Base-by-base conservation (phyloP, 2,888 invertebrate genomes). In the Zaprionus lineosus region DNA sequence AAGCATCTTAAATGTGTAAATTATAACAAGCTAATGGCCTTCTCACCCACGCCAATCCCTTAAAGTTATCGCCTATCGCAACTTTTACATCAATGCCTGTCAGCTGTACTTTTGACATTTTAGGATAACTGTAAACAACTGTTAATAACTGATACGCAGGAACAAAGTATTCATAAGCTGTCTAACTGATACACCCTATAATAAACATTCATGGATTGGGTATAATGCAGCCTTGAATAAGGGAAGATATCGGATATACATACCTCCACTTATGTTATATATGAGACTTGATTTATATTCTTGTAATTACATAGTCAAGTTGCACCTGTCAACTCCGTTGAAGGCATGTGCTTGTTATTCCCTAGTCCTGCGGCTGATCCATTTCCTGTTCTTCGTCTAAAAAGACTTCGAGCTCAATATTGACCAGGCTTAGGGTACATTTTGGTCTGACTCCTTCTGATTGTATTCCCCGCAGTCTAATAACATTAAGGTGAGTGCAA, bases 331-430 rank as follows among this genome's bases (percentile, higher is more conserved):
- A n/a, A n/a, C n/a, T n/a, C n/a, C n/a, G n/a, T n/a, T n/a, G n/a
- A n/a, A n/a, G n/a, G n/a, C n/a, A n/a, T n/a, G n/a, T n/a, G n/a
- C n/a, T n/a, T n/a, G n/a, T n/a, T n/a, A n/a, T n/a, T n/a, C n/a
- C n/a, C n/a, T n/a, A n/a, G n/a, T n/a, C n/a, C n/a, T n/a, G n/a
- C n/a, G n/a, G 57, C 48, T 74, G 71, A 74, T 71, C n/a, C n/a
- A n/a, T n/a, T n/a, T n/a, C n/a, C n/a, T n/a, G n/a, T n/a, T n/a
- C n/a, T n/a, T n/a, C n/a, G n/a, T n/a, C n/a, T n/a, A n/a, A n/a
- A n/a, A n/a, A n/a, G n/a, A n/a, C n/a, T 75, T 77, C 59, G 60
- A 62, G 70, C 73, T 70, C 41, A 76, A 76, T 79, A 65, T 61
- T 63, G 62, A 55, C 39, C 51, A 14, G 53, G 16, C 37, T 33